Evolutionary conservation across 2,797 vertebrate genomes (phyloP), one percentile per base, ranked within the genome.

Genomic region (Sebastes taczanowskii): DNA sequence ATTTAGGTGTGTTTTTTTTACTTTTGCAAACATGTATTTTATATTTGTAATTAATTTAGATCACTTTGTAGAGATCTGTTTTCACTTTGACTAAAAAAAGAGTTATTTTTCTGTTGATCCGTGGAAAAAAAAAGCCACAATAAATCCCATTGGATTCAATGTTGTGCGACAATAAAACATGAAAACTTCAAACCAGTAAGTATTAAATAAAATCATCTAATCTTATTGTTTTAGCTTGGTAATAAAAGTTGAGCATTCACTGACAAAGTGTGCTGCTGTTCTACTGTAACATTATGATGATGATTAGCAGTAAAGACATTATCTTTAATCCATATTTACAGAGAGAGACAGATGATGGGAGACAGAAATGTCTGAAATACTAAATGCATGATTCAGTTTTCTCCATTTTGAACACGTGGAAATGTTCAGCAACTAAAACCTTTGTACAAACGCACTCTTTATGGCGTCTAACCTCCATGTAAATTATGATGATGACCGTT

Each of bases 401-500:
- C 35, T 71, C 53, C 16, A 16, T 76, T 81, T 59, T 63, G 46
- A 78, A 52, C 5, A 71, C 74, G 46, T 76, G 75, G 72, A 84
- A 90, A 80, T 71, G 46, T 88, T 82, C 55, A 16, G 34, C 63
- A 75, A 30, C 27, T 70, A 53, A 77, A 75, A 60, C 27, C 34
- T 27, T 76, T 74, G 74, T 20, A 77, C 66, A 1, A 85, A 75
- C 5, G 25, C 11, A 67, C 22, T n/a, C 53, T 78, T 85, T 66
- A 73, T 68, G 30, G 71, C 35, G 18, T 77, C 55, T 62, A 82
- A 77, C 18, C 74, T 71, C 35, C 10, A 27, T 82, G 84, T 78
- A 68, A 84, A 74, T 77, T 42, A 78, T 22, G n/a, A 81, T 85
- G 63, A 91, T 78, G 69, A 82, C 69, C 60, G 55, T 52, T 80